These are phyloP conservation scores for Bradypus variegatus DNA, from an alignment of 2,797 vertebrate species.

Conservation along the genomic window DNA sequence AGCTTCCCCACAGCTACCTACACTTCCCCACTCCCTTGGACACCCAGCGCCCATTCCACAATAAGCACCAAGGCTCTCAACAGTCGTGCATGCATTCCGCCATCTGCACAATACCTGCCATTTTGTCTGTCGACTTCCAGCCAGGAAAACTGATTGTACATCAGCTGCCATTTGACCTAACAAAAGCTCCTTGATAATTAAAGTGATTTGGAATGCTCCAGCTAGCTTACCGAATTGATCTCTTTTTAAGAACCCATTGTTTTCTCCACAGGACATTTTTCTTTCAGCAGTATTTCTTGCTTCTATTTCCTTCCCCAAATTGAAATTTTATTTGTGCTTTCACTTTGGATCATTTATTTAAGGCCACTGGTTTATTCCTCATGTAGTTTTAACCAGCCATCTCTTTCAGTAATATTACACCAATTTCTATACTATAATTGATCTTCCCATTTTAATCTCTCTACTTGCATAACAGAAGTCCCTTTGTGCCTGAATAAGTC, in stretches of 20 bases:
- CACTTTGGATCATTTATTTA: neutral
- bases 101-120: neutral
- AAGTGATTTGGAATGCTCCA: neutral
- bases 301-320: neutral
- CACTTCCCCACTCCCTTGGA: neutral
- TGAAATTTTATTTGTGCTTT: constrained; percentile 9
- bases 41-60: neutral
- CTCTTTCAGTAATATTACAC: neutral
- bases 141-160: neutral
- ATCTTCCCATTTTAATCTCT: neutral
- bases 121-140: neutral
- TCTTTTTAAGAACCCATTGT: neutral
- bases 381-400: neutral
- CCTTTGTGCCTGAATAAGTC: neutral
- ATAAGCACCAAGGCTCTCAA: neutral
- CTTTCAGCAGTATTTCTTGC: neutral
- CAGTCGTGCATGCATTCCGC: fast-evolving
- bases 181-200: neutral
- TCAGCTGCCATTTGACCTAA: neutral
- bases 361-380: neutral
- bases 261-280: neutral
- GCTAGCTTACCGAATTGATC: neutral
- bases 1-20: neutral
- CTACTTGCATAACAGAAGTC: neutral
- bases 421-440: neutral